A percentile compares a stretch with the other conserved stretches of the same genome.
Evolutionary conservation across 2,888 invertebrate genomes (phyloP).

Genomic region (Apamea sordens): DNA sequence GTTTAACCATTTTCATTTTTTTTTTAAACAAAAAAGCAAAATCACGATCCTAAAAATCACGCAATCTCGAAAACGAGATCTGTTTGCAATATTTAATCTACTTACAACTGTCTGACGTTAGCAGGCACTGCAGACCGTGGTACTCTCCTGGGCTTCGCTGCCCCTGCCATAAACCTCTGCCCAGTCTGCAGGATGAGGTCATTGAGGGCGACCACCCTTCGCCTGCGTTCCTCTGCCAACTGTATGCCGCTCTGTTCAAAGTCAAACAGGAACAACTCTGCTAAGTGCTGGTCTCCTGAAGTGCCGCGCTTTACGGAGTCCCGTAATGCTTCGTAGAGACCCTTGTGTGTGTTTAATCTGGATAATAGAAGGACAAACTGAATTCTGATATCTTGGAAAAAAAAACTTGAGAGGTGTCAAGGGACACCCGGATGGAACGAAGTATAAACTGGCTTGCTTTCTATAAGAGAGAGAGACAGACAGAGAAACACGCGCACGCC

Average conservation of each 20-base stretch:
- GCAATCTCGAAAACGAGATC: no score
- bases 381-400: not conserved
- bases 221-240: constrained; percentile 93
- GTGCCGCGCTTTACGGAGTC: constrained; percentile 94
- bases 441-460: no score
- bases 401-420: no score
- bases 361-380: constrained; percentile 44
- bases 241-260: constrained; percentile 99
- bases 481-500: no score
- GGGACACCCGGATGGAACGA: no score
- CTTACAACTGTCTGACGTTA: constrained; percentile 93
- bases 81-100: constrained; percentile 59
- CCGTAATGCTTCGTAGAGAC: constrained; percentile 94
- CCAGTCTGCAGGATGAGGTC: constrained; percentile 96
- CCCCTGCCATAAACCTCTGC: constrained; percentile 95
- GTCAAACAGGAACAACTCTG: constrained; percentile 97
- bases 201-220: constrained; percentile 95
- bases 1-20: no score
- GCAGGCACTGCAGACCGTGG: constrained; percentile 92
- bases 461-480: no score
- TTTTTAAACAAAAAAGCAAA: no score
- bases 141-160: constrained; percentile 92
- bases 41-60: no score
- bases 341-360: constrained; percentile 97
- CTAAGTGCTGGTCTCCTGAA: constrained; percentile 95